Evolutionary conservation across 2,888 invertebrate species (phyloP), one percentile per base, ranked within the genome.

Genomic region (Hirudinaria manillensis): DNA sequence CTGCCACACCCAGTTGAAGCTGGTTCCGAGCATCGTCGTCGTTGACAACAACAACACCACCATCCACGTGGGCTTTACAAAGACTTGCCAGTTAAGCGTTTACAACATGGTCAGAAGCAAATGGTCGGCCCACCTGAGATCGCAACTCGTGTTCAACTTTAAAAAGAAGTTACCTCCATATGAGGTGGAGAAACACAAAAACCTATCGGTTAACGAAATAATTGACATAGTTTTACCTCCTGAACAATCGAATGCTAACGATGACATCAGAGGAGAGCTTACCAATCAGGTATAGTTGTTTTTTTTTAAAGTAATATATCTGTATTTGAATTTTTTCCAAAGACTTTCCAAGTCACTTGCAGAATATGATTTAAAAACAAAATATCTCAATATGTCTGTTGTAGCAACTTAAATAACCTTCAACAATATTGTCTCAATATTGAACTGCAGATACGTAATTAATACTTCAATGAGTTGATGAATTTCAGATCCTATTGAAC

Each of bases 1-100:
- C 34, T 68, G 70, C 10, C 29, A 67, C 19, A 74, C 78, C 27
- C 76, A 71, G 10, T 76, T 77, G 3, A 71, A 77, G 6, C 75
- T 78, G 34, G 67, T 75, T 24, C 80, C 80, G 0, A 80, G 80
- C 68, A 72, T 72, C 7, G 79, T 81, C 45, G 55, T 76, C 51
- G 34, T 80, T 24, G 78, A 80, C 2, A 16, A 68, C 3, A 81
- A 81, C 72, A 79, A 80, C 51, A 75, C 77, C 10, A 51, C 76
- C 2, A 79, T 77, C 13, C 80, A 80, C 61, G 76, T 81, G 27
- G 82, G 81, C 32, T 77, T 79, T 34, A 76, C 79, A 2, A 76
- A 78, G 6, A 80, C 79, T 73, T 81, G 81, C 71, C 75, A 75
- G 13, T 80, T 82, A 24, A 53, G 36, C n/a, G 77, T 76, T 16